Conservation (phyloP, 2,113 vertebrate genomes). For the Bothrops jararaca region DNA sequence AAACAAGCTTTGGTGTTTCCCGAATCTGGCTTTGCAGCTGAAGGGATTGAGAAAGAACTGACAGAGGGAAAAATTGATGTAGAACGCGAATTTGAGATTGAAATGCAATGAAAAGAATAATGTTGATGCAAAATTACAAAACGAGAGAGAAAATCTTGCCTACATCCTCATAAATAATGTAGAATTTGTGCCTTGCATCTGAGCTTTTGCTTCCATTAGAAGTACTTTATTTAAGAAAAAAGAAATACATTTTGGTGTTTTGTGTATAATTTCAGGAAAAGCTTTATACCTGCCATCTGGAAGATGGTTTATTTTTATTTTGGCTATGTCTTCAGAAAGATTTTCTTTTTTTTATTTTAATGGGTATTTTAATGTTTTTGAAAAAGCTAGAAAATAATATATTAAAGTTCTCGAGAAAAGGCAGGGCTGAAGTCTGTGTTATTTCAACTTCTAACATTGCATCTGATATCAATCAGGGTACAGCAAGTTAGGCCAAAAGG, state of each 20-base stretch:
- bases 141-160: slow-evolving; percentile 33
- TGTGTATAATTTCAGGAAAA: slow-evolving; percentile 70
- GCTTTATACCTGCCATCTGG: slow-evolving; percentile 73
- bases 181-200: slow-evolving; percentile 40
- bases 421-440: slow-evolving; percentile 35
- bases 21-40: slow-evolving; percentile 27
- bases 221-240: slow-evolving; percentile 58
- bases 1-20: slow-evolving; percentile 34
- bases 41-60: slow-evolving; percentile 32
- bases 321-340: slow-evolving; percentile 61
- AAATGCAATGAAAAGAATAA: slow-evolving; percentile 37
- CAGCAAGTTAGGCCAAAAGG: slow-evolving; percentile 62
- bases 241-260: slow-evolving; percentile 66
- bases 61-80: slow-evolving; percentile 41
- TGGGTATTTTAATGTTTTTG: slow-evolving; percentile 39
- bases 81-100: slow-evolving; percentile 40
- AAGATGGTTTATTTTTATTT: slow-evolving; percentile 55
- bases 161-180: slow-evolving; percentile 47
- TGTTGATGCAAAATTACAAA: slow-evolving; percentile 30
- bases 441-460: slow-evolving; percentile 60
- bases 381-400: slow-evolving; percentile 51
- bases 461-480: slow-evolving; percentile 60
- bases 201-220: slow-evolving; percentile 38
- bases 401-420: background rate
- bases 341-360: slow-evolving; percentile 55